A percentile compares a stretch with the other conserved stretches of the same genome.
These are phyloP conservation scores for Epinephelus lanceolatus DNA, from an alignment of 2,113 vertebrate genomes.

Conservation along the genomic window DNA sequence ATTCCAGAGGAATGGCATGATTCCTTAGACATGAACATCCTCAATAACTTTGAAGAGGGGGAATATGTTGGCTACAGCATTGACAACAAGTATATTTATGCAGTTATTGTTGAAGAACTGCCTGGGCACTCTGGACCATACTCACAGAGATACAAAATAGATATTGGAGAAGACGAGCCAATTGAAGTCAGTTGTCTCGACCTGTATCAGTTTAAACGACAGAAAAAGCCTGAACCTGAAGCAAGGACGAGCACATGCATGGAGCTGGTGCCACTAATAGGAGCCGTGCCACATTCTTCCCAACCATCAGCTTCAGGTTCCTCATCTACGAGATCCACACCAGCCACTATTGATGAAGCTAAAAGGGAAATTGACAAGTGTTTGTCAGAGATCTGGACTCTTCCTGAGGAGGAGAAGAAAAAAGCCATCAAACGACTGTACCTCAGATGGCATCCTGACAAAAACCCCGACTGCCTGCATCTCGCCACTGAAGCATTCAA, in stretches of 20 bases:
- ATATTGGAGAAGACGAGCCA: conserved; percentile 72
- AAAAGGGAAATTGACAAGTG: conserved; percentile 85
- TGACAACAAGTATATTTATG: conserved; percentile 75
- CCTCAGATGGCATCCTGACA: conserved; percentile 87
- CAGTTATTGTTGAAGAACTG: conserved; percentile 79
- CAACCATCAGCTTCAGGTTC: conserved; percentile 19
- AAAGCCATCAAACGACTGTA: conserved; percentile 86
- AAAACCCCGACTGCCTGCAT: conserved; percentile 76
- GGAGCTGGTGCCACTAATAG: conserved; percentile 31
- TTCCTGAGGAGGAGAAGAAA: conserved; percentile 74
- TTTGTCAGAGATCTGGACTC: conserved; percentile 80
- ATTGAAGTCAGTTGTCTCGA: conserved; percentile 82
- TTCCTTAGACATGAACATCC: conserved; percentile 82
- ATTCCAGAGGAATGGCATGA: conserved; percentile 86
- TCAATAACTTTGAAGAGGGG: conserved; percentile 84
- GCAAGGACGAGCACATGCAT: conserved; percentile 15
- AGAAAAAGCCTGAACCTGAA: conserved; percentile 33
- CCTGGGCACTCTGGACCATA: conserved; percentile 38
- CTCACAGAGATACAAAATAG: conserved; percentile 77
- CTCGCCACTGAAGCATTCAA: conserved; percentile 81
- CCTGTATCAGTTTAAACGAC: conserved; percentile 84
- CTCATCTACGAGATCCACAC: conserved; percentile 55
- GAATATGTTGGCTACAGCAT: conserved; percentile 85
- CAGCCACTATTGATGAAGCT: conserved; percentile 75
- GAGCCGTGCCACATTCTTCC: conserved; percentile 34